These are phyloP conservation scores for Salmo trutta DNA, from an alignment of 2,797 vertebrate genomes.

Conservation along the genomic window DNA sequence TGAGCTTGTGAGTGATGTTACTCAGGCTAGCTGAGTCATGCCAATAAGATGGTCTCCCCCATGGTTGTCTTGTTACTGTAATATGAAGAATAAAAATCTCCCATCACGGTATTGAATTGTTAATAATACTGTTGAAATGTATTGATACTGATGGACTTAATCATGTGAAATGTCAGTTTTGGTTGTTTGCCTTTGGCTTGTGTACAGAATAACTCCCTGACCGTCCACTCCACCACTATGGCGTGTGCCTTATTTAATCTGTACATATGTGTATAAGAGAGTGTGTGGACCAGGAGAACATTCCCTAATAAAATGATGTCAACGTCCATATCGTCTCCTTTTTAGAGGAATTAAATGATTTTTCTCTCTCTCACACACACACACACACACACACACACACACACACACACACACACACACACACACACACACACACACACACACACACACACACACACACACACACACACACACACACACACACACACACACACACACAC, in stretches of 20 bases:
- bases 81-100: background rate
- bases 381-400: too few species aligned
- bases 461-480: too few species aligned
- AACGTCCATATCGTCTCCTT: conserved; percentile 36
- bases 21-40: background rate
- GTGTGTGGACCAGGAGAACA: conserved; percentile 76
- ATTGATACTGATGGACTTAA: conserved; percentile 46
- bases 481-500: too few species aligned
- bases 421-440: too few species aligned
- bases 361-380: background rate
- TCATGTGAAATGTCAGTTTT: conserved; percentile 54
- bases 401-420: too few species aligned
- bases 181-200: conserved; percentile 31
- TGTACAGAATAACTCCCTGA: conserved; percentile 64
- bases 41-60: background rate
- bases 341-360: background rate
- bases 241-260: conserved; percentile 87
- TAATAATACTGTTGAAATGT: conserved; percentile 44
- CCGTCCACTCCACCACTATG: conserved; percentile 74
- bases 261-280: conserved; percentile 73
- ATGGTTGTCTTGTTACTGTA: conserved; percentile 4
- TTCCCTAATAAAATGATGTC: conserved; percentile 77
- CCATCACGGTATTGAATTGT: conserved; percentile 29
- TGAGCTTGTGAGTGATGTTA: too few species aligned
- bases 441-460: too few species aligned